Evolutionary conservation across 2,113 vertebrate genomes (phyloP).

Genomic region (Corvus cornix): DNA sequence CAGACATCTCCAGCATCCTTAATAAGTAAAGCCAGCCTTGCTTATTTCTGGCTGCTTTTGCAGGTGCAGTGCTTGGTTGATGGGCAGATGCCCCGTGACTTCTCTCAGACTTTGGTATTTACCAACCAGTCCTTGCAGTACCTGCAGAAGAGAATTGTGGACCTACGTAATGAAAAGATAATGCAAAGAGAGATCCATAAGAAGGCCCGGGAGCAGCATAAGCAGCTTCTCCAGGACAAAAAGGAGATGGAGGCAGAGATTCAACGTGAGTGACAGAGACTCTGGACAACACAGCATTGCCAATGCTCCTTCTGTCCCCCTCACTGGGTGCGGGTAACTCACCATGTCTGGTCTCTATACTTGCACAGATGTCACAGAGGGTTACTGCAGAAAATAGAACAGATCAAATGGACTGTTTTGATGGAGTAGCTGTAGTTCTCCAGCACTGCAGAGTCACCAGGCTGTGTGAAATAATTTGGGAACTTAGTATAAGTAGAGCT

Average conservation of each 20-base stretch:
- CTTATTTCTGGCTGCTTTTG: not conserved
- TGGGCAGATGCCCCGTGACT: slow-evolving; percentile 72
- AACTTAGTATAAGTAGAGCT: not conserved
- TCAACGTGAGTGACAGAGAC: slow-evolving; percentile 68
- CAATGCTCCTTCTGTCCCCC: not conserved
- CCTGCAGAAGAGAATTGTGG: slow-evolving; percentile 78
- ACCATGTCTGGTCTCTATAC: not conserved
- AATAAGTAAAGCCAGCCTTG: not conserved
- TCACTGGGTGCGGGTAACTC: not conserved
- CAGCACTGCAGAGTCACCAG: not conserved
- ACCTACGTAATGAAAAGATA: slow-evolving; percentile 78
- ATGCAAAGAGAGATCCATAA: slow-evolving; percentile 77
- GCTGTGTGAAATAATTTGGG: not conserved
- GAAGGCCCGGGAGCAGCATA: slow-evolving; percentile 75
- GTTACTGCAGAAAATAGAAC: not conserved
- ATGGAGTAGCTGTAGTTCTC: not conserved
- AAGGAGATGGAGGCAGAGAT: slow-evolving; percentile 78
- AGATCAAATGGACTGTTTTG: not conserved
- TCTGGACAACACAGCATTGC: not conserved
- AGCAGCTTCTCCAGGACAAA: slow-evolving; percentile 77
- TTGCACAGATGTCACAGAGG: not conserved
- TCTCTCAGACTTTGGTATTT: slow-evolving; percentile 82
- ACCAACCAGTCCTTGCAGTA: slow-evolving; percentile 69
- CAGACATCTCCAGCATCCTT: not conserved
- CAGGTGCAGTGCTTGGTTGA: slow-evolving; percentile 82